A percentile compares a stretch with the other conserved stretches of the same genome.
Conservation (phyloP, 2,113 vertebrate genomes). For the Istiophorus platypterus region DNA sequence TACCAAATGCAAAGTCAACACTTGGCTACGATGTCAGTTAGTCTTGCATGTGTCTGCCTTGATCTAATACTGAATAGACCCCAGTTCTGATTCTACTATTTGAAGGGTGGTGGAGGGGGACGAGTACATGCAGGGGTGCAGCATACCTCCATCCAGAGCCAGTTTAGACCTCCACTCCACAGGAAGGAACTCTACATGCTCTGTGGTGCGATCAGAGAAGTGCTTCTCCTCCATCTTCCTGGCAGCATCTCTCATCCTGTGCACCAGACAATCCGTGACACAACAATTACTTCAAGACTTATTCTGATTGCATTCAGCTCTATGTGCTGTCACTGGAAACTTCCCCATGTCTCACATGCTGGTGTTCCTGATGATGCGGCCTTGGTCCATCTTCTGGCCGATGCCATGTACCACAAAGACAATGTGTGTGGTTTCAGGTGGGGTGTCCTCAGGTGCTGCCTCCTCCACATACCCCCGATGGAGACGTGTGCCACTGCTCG, state of each 20-base stretch:
- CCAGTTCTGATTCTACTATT: not conserved
- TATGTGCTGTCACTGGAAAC: not conserved
- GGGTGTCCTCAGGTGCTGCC: constrained; percentile 93
- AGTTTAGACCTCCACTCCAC: constrained; percentile 98
- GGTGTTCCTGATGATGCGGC: constrained; percentile 97
- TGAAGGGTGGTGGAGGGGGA: not conserved
- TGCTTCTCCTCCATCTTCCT: constrained; percentile 97
- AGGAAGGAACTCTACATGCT: constrained; percentile 95
- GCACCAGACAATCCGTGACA: constrained; percentile 23
- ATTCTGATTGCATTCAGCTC: not conserved
- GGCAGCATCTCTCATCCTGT: constrained; percentile 96
- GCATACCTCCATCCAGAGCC: constrained; percentile 93
- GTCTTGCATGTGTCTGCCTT: not conserved
- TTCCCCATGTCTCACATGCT: constrained; percentile 89
- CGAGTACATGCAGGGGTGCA: not conserved
- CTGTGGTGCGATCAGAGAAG: constrained; percentile 90
- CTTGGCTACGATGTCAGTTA: not conserved
- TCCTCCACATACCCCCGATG: constrained; percentile 97
- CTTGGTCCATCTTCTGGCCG: constrained; percentile 99
- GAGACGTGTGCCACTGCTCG: constrained; percentile 95
- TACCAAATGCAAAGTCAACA: no score
- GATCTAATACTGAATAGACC: not conserved
- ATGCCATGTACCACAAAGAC: constrained; percentile 98
- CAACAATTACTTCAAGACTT: not conserved
- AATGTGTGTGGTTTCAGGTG: constrained; percentile 93